Evolutionary conservation across 1,140 invertebrate species (phyloP).

Genomic region (Charaxes varanes): DNA sequence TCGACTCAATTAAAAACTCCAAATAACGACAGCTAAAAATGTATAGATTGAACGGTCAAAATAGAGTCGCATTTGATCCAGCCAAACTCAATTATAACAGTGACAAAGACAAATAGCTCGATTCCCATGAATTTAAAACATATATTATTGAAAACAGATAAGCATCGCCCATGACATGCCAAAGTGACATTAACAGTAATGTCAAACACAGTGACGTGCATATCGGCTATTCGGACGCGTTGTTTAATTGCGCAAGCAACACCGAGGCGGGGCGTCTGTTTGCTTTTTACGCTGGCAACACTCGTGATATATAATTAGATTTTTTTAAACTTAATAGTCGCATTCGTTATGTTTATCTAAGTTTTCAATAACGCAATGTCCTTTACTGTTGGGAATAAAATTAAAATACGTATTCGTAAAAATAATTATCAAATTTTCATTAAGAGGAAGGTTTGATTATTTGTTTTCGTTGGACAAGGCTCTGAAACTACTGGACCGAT

Average conservation of each 20-base stretch:
- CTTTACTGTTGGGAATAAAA: no score
- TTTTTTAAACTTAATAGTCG: constrained; percentile 1
- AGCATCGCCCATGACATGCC: constrained; percentile 58
- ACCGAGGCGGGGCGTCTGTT: constrained; percentile 16
- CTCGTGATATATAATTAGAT: constrained; percentile 5
- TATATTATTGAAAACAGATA: constrained; percentile 60
- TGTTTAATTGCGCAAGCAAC: constrained; percentile 52
- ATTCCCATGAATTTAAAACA: constrained; percentile 48
- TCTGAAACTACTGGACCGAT: no score
- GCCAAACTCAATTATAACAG: constrained; percentile 23
- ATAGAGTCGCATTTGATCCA: constrained; percentile 8
- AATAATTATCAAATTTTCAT: no score
- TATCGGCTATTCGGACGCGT: constrained; percentile 54
- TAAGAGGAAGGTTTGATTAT: no score
- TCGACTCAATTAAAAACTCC: no score
- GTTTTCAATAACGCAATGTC: no score
- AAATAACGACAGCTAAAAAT: no score
- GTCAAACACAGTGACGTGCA: constrained; percentile 57
- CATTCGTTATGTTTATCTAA: not conserved
- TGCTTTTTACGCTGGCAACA: constrained; percentile 18
- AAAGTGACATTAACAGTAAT: constrained; percentile 62
- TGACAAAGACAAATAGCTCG: constrained; percentile 32
- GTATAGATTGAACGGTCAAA: no score
- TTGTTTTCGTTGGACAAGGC: no score
- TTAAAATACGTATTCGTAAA: no score